Evolutionary conservation across 1,140 invertebrate genomes (phyloP).

Genomic region (Heliconius hewitsoni): DNA sequence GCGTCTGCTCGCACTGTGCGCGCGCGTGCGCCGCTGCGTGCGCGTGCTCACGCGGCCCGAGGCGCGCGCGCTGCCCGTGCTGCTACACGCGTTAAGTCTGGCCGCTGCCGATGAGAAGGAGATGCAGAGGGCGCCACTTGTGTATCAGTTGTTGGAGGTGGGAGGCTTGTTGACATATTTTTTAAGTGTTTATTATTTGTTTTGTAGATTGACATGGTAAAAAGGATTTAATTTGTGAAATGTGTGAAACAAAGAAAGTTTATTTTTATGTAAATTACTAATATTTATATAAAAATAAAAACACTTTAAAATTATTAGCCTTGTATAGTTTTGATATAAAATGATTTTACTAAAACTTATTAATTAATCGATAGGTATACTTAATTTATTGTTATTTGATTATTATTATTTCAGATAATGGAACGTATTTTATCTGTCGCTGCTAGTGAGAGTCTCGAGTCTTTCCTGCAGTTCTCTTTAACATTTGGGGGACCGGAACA

Average conservation of each 20-base stretch:
- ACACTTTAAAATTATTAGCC: no score
- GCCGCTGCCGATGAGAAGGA: conserved; percentile 72
- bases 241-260: no score
- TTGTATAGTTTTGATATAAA: no score
- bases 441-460: conserved; percentile 88
- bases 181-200: no score
- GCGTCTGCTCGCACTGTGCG: conserved; percentile 72
- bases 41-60: conserved; percentile 72
- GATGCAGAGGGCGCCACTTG: conserved; percentile 67
- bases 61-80: conserved; percentile 73
- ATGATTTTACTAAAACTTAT: no score
- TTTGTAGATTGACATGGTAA: no score
- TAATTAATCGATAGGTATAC: not conserved
- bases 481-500: conserved; percentile 93
- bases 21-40: conserved; percentile 77
- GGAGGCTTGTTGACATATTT: not conserved
- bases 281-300: no score
- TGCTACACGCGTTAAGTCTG: conserved; percentile 75
- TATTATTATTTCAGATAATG: conserved; percentile 87
- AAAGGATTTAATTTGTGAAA: no score
- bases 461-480: conserved; percentile 90
- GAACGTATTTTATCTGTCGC: conserved; percentile 95
- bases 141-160: conserved; percentile 76
- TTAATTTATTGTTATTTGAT: not conserved
- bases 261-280: no score